Percentiles rank a stretch among this genome's conserved stretches.
These are phyloP conservation scores for Choristoneura rosaceana DNA, from an alignment of 2,888 invertebrate species.

Conservation along the genomic window DNA sequence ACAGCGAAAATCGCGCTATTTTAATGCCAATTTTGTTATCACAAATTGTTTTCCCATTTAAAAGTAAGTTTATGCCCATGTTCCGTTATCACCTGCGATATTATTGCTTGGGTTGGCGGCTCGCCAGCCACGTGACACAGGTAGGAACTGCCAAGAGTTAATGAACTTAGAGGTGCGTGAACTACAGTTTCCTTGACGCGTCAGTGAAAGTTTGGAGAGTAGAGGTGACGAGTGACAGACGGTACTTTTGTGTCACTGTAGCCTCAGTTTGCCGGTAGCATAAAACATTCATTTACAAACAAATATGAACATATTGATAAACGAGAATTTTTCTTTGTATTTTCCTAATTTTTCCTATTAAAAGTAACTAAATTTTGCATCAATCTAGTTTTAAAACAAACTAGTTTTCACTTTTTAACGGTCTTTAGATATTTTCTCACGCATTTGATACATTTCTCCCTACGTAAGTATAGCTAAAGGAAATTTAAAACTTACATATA, in stretches of 20 bases:
- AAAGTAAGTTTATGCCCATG: neutral
- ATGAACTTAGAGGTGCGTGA: constrained; percentile 72
- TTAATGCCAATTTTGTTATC: neutral
- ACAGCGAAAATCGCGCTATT: neutral
- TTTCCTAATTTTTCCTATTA: no score
- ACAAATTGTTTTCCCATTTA: neutral
- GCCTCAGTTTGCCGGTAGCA: no score
- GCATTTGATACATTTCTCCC: no score
- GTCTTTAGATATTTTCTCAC: no score
- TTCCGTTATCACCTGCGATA: constrained; percentile 33
- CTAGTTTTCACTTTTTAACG: no score
- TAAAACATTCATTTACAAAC: no score
- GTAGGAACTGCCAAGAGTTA: constrained; percentile 73
- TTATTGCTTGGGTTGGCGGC: constrained; percentile 57
- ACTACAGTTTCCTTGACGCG: constrained; percentile 48
- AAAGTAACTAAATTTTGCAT: no score
- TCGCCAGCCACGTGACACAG: constrained; percentile 58
- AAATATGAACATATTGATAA: no score
- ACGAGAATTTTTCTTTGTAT: no score
- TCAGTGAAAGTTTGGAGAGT: constrained; percentile 28
- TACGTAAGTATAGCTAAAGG: no score
- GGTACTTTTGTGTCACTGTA: neutral
- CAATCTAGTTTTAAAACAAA: no score
- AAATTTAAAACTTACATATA: no score
- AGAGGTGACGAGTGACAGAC: neutral